phyloP scores from a whole-genome alignment of 2,888 invertebrate genomes.

The Mythimna impura region DNA sequence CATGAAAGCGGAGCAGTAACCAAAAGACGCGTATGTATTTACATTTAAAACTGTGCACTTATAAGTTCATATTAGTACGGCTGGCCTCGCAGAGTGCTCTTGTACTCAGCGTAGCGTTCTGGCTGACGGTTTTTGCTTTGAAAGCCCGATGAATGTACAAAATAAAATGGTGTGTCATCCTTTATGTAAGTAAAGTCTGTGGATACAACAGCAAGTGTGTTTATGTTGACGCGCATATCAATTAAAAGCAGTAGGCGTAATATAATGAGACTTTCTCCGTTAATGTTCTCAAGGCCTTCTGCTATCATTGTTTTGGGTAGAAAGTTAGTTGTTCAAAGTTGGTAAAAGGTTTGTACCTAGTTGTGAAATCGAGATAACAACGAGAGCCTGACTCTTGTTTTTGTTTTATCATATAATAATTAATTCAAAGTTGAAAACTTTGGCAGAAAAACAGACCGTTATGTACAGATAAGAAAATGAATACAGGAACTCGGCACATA shows the following conservation, averaged over 20 bases:
- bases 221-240: slow-evolving; percentile 46
- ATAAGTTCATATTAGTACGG: slow-evolving; percentile 15
- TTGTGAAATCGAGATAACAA: slow-evolving; percentile 11
- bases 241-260: slow-evolving; percentile 50
- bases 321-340: slow-evolving; percentile 31
- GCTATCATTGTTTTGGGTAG: slow-evolving; percentile 49
- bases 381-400: slow-evolving; percentile 1
- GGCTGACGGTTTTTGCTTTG: slow-evolving; percentile 27
- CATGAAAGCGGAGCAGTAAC: too few relatives aligned
- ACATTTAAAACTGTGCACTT: slow-evolving; percentile 2
- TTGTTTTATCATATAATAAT: slow-evolving; percentile 2
- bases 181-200: slow-evolving; percentile 38
- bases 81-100: slow-evolving; percentile 45
- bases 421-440: not conserved
- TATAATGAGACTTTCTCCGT: slow-evolving; percentile 57
- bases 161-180: slow-evolving; percentile 36
- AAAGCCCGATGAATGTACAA: slow-evolving; percentile 29
- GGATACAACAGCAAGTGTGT: slow-evolving; percentile 31
- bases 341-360: slow-evolving; percentile 22
- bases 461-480: not conserved
- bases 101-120: slow-evolving; percentile 32
- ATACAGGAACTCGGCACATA: not conserved
- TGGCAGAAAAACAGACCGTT: not conserved
- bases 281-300: slow-evolving; percentile 49
- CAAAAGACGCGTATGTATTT: too few relatives aligned